Base-by-base conservation (phyloP, 2,888 invertebrate genomes). In the Orthosia cruda region DNA sequence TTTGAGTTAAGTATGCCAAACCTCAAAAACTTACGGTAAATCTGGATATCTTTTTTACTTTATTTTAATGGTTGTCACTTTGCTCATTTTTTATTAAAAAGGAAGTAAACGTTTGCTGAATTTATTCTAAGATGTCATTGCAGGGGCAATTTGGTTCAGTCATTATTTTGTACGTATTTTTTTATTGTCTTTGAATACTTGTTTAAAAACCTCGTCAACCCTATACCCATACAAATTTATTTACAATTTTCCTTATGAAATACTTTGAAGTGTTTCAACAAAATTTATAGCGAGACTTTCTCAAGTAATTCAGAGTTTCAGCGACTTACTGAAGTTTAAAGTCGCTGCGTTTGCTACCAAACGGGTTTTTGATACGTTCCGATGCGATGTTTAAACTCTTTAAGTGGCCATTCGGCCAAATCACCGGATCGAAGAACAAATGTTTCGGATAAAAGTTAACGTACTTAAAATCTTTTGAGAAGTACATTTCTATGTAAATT, bases 171-270 rank as follows among this genome's bases (percentile, higher is more conserved):
- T 7, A 3, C 0, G 0, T 18, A n/a, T n/a, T n/a, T 9, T 11
- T 4, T 23, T n/a, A 4, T 0, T 4, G 3, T 32, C 2, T 47
- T 47, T 26, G 9, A 32, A 5, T n/a, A 63, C 23, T 4, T 32
- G 4, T 32, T 32, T 3, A 4, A 4, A 32, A 26, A 13, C 12
- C 16, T 20, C 16, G 55, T 16, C 89, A 92, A 58, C 92, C 92
- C 92, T 91, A 76, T n/a, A 68, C 61, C 49, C 83, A 80, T 84
- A 80, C 74, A 70, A 91, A 90, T 91, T 90, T 92, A 92, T 94
- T 93, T 93, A 92, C 91, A 92, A 94, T 94, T 94, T 94, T 94
- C 94, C 92, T 91, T 93, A 93, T 91, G 93, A 94, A 95, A 95
- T 93, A 92, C 94, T 94, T 92, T 88, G 91, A 90, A 93, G 90